Base-by-base conservation (phyloP, 2,888 invertebrate genomes). In the Ptychoptera contaminata region DNA sequence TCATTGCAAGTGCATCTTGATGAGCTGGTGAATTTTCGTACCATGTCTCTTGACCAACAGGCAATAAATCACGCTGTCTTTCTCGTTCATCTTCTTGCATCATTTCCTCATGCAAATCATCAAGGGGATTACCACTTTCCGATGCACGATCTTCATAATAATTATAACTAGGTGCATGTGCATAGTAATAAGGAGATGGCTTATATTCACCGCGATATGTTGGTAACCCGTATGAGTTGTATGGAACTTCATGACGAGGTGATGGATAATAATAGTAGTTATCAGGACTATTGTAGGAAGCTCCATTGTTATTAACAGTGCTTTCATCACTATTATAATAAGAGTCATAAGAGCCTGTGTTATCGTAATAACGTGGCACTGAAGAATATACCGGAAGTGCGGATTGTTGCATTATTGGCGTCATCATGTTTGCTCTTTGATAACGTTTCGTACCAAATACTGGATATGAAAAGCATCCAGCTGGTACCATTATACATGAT, bases 11-110 rank as follows among this genome's bases (percentile, higher is more conserved):
- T 34, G 49, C 57, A 63, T 65, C 67, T 67, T 70, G 50, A 60
- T 65, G 45, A 67, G 65, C 47, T 61, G 57, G 43, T 62, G 56
- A 16, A 42, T 49, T 49, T 74, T 77, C 76, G 51, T 72, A 78
- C 68, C 75, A 74, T 12, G 74, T 74, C 57, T 78, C 77, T 55
- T 77, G 77, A n/a, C 76, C 77, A 2, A 41, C 12, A 1, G 48
- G 48, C 16, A 41, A 34, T 11, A 51, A 8, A 23, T 53, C 53
- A 7, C 48, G 45, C 40, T 54, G 51, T 8, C 67, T 61, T 54
- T 76, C 69, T 42, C 75, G 64, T 55, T 77, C 75, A 50, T 74
- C 73, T 55, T 77, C 76, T 44, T 72, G 70, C 35, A 74, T 63
- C 34, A 76, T 70, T 49, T 72, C 73, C 49, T 77, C 77, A 50